Evolutionary conservation across 1,140 invertebrate genomes (phyloP).

Genomic region (Drosophila neocordata): DNA sequence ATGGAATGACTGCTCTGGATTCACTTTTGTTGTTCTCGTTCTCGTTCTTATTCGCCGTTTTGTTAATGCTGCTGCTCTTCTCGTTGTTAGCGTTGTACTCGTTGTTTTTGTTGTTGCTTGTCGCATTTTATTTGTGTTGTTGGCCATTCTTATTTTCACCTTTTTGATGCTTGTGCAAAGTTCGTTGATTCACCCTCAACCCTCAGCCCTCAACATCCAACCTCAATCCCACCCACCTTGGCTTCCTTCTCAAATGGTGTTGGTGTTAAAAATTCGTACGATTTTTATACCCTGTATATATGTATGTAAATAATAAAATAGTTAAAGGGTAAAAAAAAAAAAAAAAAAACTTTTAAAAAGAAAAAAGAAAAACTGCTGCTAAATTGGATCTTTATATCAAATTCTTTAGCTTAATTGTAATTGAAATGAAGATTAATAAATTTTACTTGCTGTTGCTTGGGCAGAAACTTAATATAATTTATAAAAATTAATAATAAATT

Average conservation of each 20-base stretch:
- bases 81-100: constrained; percentile 29
- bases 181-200: background rate
- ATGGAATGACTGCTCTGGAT: constrained; percentile 12
- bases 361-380: too few relatives aligned
- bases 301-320: too few relatives aligned
- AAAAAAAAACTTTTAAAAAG: too few relatives aligned
- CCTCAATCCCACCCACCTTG: background rate
- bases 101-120: constrained; percentile 22
- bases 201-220: too few relatives aligned
- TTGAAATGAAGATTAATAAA: too few relatives aligned
- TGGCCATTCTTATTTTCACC: constrained; percentile 47
- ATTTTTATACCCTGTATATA: background rate
- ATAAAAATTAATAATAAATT: too few relatives aligned
- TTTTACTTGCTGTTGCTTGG: too few relatives aligned
- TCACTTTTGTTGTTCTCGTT: constrained; percentile 5
- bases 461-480: too few relatives aligned
- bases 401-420: too few relatives aligned
- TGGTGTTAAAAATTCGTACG: background rate
- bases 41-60: background rate
- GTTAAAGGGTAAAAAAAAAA: too few relatives aligned
- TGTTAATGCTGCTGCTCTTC: background rate
- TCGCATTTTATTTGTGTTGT: constrained; percentile 40
- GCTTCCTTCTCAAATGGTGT: background rate
- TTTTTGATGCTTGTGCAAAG: constrained; percentile 24
- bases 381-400: too few relatives aligned